Base-by-base conservation (phyloP, 2,113 vertebrate genomes). In the Elanoides forficatus region DNA sequence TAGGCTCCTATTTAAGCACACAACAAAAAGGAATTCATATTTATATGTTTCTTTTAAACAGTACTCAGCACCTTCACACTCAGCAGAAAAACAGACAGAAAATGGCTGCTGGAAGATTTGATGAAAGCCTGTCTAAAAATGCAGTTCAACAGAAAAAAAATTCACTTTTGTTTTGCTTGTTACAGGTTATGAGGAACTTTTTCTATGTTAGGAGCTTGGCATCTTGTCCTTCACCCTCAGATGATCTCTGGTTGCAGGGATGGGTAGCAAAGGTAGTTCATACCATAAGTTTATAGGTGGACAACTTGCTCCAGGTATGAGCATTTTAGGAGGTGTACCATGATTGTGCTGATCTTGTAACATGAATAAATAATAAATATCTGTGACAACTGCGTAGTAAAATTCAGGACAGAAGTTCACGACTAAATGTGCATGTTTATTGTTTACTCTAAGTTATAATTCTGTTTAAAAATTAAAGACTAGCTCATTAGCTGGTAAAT, bases 401-500 rank as follows among this genome's bases (percentile, higher is more conserved):
- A 91, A 94, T 90, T 87, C 56, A 85, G 34, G 40, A 59, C 83
- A 89, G 48, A 60, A 68, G 53, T 65, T 79, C 62, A 91, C 5
- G 1, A 45, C 60, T 90, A 82, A 93, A 79, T 32, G 48, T 14
- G 18, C 9, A 3, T 70, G 36, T 90, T 95, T 95, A 56, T 62
- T 86, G 42, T 72, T 93, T 93, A 59, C 13, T 75, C 19, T 48
- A 56, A 86, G 38, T 47, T 72, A 75, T 48, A 87, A 96, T 75
- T 78, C 65, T 87, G 20, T 66, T 94, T 90, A 95, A 94, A 93
- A 93, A 78, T 81, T 55, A 68, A 95, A 91, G 15, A 6, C 47
- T 32, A 68, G 17, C 40, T 87, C 70, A 89, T 94, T 95, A 95
- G 48, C 52, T 95, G 72, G 68, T 63, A 88, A 95, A 81, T 71